Evolutionary conservation across 2,797 vertebrate species (phyloP), one percentile per base, ranked within the genome.

Genomic region (Sciurus vulgaris): DNA sequence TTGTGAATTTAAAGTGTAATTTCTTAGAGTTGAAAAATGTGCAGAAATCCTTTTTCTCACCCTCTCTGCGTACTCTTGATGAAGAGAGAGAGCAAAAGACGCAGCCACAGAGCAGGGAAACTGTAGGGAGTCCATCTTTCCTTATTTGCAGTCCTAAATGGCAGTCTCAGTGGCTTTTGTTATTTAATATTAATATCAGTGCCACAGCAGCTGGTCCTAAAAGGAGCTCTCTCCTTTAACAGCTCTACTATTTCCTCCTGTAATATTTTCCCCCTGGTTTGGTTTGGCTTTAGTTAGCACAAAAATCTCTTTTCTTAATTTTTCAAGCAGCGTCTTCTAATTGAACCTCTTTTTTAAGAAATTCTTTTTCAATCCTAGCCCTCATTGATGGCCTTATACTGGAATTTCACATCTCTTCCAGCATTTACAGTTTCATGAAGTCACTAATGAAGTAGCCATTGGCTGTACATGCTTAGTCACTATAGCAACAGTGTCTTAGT

Each of bases 401-500:
- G 76, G 70, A 51, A 86, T 65, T 94, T 77, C 69, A n/a, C 65
- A 86, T 67, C 51, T 82, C 49, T 73, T 88, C 61, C 67, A 79
- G 82, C 67, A 79, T 93, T 91, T 86, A 73, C 54, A 87, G 77
- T 96, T 97, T 81, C 38, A n/a, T 49, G 38, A 83, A 97, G 70
- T 94, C 76, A 70, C 91, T 98, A 94, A 96, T 96, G 89, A 97
- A 96, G 88, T 97, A 94, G 96, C 94, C 89, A 73, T 90, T 95
- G 90, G 94, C 96, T 95, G 8, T 94, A 93, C 18, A 94, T 95
- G 69, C 89, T 96, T 92, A 74, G 96, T 97, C 65, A 72, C 97
- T 97, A 97, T 97, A 79, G 97, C 96, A 97, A 96, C 97, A 79
- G 35, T 95, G 69, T 89, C 81, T 94, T 95, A 79, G 90, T 96